phyloP scores from a whole-genome alignment of 1,140 invertebrate species.

The Calosoma granatense region DNA sequence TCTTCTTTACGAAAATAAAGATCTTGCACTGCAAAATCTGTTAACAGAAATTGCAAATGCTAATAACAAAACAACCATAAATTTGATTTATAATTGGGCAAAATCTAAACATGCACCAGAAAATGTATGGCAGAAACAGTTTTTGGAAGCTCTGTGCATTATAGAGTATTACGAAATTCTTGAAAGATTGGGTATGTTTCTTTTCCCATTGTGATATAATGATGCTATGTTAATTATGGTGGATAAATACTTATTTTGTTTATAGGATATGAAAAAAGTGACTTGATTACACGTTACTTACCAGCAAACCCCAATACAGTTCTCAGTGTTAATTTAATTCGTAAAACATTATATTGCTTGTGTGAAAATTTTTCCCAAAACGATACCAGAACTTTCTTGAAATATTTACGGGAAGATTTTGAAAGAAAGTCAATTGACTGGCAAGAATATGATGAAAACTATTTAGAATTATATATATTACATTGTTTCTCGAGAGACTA shows the following conservation, averaged over 20 bases:
- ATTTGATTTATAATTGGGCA: conserved; percentile 19
- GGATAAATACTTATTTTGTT: conserved; percentile 12
- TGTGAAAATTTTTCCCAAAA: conserved; percentile 20
- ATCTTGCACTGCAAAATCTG: conserved; percentile 17
- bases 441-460: conserved; percentile 10
- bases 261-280: conserved; percentile 20
- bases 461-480: conserved; percentile 25
- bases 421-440: conserved; percentile 13
- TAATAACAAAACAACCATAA: conserved; percentile 7
- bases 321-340: conserved; percentile 17
- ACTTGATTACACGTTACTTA: conserved; percentile 17
- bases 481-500: conserved; percentile 21
- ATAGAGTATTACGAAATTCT: conserved; percentile 26
- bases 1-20: conserved; percentile 20
- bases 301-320: conserved; percentile 14
- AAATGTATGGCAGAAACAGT: conserved; percentile 20
- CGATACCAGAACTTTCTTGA: conserved; percentile 19
- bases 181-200: conserved; percentile 17
- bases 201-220: conserved; percentile 8
- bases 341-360: conserved; percentile 22
- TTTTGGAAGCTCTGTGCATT: conserved; percentile 24
- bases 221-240: neutral
- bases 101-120: conserved; percentile 2
- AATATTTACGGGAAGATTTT: conserved; percentile 16
- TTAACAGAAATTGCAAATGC: neutral